Evolutionary conservation across 2,113 vertebrate genomes (phyloP).

Genomic region (Pionites leucogaster): DNA sequence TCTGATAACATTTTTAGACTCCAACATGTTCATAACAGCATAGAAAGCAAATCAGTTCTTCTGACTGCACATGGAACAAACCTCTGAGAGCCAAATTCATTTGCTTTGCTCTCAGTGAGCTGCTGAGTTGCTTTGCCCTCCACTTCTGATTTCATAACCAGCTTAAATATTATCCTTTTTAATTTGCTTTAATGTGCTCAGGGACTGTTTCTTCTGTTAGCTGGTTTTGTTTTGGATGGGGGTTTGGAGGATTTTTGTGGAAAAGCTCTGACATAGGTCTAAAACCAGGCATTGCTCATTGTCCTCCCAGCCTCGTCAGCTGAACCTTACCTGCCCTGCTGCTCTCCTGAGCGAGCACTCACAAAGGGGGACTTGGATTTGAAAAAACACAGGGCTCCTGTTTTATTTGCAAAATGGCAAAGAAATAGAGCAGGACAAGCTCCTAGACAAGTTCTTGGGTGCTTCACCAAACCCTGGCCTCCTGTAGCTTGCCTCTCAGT

Average conservation of each 20-base stretch:
- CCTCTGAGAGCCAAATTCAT: neutral
- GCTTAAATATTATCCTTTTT: neutral
- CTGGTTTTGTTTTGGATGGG: fast-evolving
- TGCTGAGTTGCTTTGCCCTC: neutral
- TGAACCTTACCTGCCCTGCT: neutral
- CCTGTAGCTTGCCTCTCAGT: neutral
- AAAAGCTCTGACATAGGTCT: neutral
- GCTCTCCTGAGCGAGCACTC: neutral
- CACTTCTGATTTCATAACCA: neutral
- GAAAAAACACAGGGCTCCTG: neutral
- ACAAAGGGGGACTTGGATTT: neutral
- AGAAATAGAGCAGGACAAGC: neutral
- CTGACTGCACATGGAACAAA: neutral
- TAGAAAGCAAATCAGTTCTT: neutral
- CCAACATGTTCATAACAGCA: neutral
- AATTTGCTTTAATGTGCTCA: neutral
- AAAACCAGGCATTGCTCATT: neutral
- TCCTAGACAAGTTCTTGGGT: neutral
- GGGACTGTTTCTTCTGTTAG: neutral
- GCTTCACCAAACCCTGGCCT: neutral
- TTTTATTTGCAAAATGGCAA: neutral
- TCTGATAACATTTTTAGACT: neutral
- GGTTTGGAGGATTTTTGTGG: neutral
- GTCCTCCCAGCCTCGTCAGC: neutral
- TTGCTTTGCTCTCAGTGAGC: neutral